Percentiles rank a stretch among this genome's conserved stretches.
phyloP scores from a whole-genome alignment of 1,140 invertebrate species.

The Notospermus geniculatus region DNA sequence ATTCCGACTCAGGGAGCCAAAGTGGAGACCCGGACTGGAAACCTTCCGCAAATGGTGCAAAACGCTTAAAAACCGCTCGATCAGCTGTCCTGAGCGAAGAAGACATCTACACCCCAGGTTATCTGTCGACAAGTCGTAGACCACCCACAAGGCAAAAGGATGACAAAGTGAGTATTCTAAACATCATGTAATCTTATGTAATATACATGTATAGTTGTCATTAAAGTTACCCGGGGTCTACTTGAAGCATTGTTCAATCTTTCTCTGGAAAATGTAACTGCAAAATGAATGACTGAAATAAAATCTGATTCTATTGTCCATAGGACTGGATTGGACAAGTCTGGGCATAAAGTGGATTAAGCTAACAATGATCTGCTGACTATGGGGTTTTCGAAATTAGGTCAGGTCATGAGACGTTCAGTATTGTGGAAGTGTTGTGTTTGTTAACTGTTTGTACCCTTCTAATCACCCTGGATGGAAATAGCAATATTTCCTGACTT shows the following conservation, averaged over 20 bases:
- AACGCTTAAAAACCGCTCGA: not conserved
- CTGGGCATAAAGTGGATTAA: too few relatives aligned
- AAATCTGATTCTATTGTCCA: too few relatives aligned
- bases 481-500: constrained; percentile 9
- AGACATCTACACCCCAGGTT: constrained; percentile 6
- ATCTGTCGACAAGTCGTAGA: constrained; percentile 7
- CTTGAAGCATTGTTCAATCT: not conserved
- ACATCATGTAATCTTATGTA: too few relatives aligned
- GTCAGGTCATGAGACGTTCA: not conserved
- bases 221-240: not conserved
- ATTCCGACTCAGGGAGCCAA: constrained; percentile 3
- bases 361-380: too few relatives aligned
- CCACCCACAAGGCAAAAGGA: constrained; percentile 7
- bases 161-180: not conserved
- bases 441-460: too few relatives aligned
- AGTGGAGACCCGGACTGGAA: constrained; percentile 15
- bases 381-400: constrained; percentile 26
- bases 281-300: too few relatives aligned
- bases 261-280: not conserved
- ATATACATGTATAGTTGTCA: too few relatives aligned
- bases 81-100: not conserved
- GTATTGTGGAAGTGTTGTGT: too few relatives aligned
- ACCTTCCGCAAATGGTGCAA: constrained; percentile 2
- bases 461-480: too few relatives aligned
- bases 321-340: too few relatives aligned